A percentile compares a stretch with the other conserved stretches of the same genome.
phyloP scores from a whole-genome alignment of 37 sponge, comb jelly and placozoan species.

The Crambe crambe region DNA sequence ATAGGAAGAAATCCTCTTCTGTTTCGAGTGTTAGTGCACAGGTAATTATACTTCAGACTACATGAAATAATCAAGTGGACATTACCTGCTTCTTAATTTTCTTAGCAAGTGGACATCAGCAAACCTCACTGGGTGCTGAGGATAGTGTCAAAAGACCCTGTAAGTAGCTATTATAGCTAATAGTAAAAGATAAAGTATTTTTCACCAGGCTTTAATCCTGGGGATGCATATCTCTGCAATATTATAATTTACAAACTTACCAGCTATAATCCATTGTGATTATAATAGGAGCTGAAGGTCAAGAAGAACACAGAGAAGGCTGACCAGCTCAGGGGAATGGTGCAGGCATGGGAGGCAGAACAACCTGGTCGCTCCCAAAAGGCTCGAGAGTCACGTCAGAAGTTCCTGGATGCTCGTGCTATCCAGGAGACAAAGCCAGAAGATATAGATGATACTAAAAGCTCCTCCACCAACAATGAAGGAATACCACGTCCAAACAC shows the following conservation, averaged over 20 bases:
- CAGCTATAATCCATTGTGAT: background rate
- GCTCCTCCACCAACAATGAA: background rate
- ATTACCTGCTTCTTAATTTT: background rate
- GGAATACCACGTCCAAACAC: constrained; percentile 14
- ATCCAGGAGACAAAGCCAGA: constrained; percentile 20
- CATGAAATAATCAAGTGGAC: background rate
- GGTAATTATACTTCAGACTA: background rate
- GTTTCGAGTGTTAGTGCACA: background rate
- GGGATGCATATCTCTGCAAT: too few species aligned
- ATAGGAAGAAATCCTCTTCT: background rate
- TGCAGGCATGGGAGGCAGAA: constrained; percentile 87
- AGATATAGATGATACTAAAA: background rate
- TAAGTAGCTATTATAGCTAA: too few species aligned
- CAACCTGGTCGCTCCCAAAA: constrained; percentile 89
- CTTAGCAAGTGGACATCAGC: constrained; percentile 13
- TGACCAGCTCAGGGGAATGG: constrained; percentile 88
- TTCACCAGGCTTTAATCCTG: too few species aligned
- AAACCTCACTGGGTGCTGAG: constrained; percentile 78
- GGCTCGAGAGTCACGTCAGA: constrained; percentile 69
- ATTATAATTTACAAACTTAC: too few species aligned
- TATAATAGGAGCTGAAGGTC: constrained; percentile 54
- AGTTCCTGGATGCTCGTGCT: constrained; percentile 63
- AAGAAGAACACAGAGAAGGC: constrained; percentile 81
- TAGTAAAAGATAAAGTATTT: too few species aligned
- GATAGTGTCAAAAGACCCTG: constrained; percentile 39